A percentile compares a stretch with the other conserved stretches of the same genome.
These are phyloP conservation scores for Meloidogyne chitwoodi DNA, from an alignment of 1,140 invertebrate species.

Conservation along the genomic window DNA sequence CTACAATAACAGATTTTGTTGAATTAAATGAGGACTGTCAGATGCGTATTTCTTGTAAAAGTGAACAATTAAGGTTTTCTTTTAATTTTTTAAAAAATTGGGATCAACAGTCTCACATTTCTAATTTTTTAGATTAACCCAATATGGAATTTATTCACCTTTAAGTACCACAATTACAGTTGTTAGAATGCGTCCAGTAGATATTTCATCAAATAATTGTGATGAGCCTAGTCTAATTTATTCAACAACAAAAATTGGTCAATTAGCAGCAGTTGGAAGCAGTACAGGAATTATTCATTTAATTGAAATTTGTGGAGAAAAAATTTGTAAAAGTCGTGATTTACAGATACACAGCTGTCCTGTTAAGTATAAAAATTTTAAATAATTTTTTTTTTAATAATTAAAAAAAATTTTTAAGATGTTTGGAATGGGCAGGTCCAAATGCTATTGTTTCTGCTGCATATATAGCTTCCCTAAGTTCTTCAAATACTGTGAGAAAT, in stretches of 20 bases:
- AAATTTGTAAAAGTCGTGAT: constrained; percentile 25
- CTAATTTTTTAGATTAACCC: constrained; percentile 34
- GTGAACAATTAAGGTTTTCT: not conserved
- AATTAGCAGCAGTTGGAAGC: constrained; percentile 41
- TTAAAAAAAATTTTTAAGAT: constrained; percentile 36
- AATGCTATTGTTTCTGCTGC: constrained; percentile 40
- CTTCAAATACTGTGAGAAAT: constrained; percentile 45
- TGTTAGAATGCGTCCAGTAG: constrained; percentile 46
- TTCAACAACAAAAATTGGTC: not conserved
- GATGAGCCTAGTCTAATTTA: not conserved
- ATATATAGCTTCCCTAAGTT: constrained; percentile 41
- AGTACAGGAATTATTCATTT: constrained; percentile 36
- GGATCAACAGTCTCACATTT: too few species aligned
- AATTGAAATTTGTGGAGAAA: constrained; percentile 37
- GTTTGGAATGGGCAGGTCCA: constrained; percentile 40
- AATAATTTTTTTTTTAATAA: not conserved
- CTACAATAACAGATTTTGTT: not conserved
- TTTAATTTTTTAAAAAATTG: not conserved
- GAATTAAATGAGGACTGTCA: not conserved
- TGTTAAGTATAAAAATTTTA: not conserved
- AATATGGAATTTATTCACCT: constrained; percentile 22
- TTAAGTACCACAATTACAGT: constrained; percentile 32
- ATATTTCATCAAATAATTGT: not conserved
- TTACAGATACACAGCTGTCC: constrained; percentile 17
- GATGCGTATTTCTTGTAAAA: not conserved